These are phyloP conservation scores for Ophthalmolycus amberensis DNA, from an alignment of 2,113 vertebrate genomes.

Conservation along the genomic window DNA sequence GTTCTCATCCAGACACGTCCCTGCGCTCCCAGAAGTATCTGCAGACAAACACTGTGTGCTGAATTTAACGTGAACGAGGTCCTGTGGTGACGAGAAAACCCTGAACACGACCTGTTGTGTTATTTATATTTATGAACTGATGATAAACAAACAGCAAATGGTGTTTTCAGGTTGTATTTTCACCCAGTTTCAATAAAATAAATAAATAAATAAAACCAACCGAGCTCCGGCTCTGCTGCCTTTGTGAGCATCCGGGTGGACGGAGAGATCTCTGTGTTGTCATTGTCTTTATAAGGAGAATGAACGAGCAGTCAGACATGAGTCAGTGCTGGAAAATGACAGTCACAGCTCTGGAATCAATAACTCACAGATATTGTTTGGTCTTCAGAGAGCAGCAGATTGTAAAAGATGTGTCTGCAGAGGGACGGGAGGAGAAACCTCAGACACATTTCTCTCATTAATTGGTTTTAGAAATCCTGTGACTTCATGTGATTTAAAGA, in stretches of 20 bases:
- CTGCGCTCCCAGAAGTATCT: not conserved
- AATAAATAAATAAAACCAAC: too few relatives aligned
- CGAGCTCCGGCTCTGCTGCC: not conserved
- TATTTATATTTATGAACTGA: not conserved
- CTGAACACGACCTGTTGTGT: conserved; percentile 8
- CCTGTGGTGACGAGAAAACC: conserved; percentile 12
- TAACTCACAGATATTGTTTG: conserved; percentile 48
- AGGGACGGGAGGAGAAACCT: not conserved
- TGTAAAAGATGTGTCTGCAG: not conserved
- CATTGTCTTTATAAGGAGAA: conserved; percentile 34
- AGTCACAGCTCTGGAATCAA: conserved; percentile 46
- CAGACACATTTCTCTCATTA: conserved; percentile 1
- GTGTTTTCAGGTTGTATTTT: conserved; percentile 5
- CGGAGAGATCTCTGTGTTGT: conserved; percentile 13
- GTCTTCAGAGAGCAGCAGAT: conserved; percentile 1
- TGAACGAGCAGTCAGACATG: conserved; percentile 16
- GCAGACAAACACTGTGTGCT: conserved; percentile 5
- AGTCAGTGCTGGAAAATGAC: conserved; percentile 56
- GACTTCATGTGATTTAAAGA: not conserved
- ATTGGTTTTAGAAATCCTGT: not conserved
- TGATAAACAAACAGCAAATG: not conserved
- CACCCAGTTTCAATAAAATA: conserved; percentile 2
- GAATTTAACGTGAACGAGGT: conserved; percentile 45
- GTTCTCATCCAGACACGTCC: not conserved
- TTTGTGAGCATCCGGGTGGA: not conserved